Base-by-base conservation (phyloP, 2,888 invertebrate species). In the Drosophila formosana region DNA sequence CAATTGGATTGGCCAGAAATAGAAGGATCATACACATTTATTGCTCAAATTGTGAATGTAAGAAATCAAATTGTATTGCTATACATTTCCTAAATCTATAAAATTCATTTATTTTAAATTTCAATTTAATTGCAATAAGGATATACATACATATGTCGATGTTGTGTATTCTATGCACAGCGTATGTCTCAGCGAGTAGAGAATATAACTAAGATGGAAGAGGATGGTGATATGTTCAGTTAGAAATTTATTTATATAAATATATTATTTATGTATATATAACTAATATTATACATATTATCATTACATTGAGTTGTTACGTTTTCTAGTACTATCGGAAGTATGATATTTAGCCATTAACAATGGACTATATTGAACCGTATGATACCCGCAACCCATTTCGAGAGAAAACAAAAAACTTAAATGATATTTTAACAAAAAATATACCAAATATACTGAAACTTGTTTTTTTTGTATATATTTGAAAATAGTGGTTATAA, bases 301-400 rank as follows among this genome's bases (percentile, higher is more conserved):
- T 8, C 28, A 37, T 30, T 8, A 28, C 7, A 26, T 9, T 23
- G 3, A 3, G n/a, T 49, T 26, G 3, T 28, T 52, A 18, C 11
- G 8, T 5, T 62, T 28, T 5, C n/a, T 3, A 82, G 82, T 52
- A 49, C 50, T 97, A 9, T 97, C 97, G 0, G 94, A 94, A 1
- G 96, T 96, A 94, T 96, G 99, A 95, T 99, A 99, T 89, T 95
- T 98, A 32, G 98, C 98, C 4, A 97, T 99, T 72, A 99, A 99
- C 93, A 99, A 98, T 99, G 78, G 98, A 98, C 91, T 98, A 98
- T 91, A 98, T 99, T 26, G n/a, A n/a, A n/a, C n/a, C n/a, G n/a
- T n/a, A n/a, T n/a, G n/a, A n/a, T n/a, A n/a, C n/a, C n/a, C n/a
- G n/a, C n/a, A n/a, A n/a, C n/a, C n/a, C n/a, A n/a, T n/a, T n/a